These are phyloP conservation scores for Cryptocheilus praepositus DNA, from an alignment of 2,888 invertebrate species.

Conservation along the genomic window DNA sequence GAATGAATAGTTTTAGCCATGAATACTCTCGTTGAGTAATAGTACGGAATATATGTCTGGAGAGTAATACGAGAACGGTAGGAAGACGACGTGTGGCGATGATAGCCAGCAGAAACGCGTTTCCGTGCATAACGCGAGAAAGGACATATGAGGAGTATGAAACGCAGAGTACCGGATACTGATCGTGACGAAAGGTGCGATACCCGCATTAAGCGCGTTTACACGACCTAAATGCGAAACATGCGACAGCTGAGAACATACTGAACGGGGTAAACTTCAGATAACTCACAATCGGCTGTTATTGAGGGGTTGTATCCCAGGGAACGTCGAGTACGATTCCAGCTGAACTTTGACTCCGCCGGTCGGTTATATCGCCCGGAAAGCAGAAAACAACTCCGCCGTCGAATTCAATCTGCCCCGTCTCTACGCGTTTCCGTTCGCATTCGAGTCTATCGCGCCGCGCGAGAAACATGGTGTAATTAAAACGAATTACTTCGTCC, in stretches of 20 bases:
- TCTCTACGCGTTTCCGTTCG: too few species aligned
- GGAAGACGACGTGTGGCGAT: too few species aligned
- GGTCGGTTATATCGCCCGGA: background rate
- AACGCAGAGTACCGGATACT: background rate
- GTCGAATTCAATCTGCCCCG: background rate
- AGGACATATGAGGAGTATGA: too few species aligned
- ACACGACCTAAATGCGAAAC: constrained; percentile 37
- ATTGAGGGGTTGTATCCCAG: constrained; percentile 19
- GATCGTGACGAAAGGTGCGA: background rate
- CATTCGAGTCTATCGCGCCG: too few species aligned
- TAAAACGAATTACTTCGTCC: too few species aligned
- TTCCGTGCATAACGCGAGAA: too few species aligned
- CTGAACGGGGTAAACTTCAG: constrained; percentile 27
- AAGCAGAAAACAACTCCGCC: background rate
- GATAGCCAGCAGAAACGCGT: too few species aligned
- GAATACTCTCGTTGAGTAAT: background rate
- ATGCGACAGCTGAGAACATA: constrained; percentile 37
- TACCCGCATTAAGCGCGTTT: constrained; percentile 37
- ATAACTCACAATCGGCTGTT: constrained; percentile 29
- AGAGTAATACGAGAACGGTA: background rate
- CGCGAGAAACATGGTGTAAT: too few species aligned
- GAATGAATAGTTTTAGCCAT: too few species aligned
- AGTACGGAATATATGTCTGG: background rate
- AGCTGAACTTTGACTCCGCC: background rate
- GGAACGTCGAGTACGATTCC: background rate